phyloP scores from a whole-genome alignment of 2,113 vertebrate species.

The Antennarius striatus region DNA sequence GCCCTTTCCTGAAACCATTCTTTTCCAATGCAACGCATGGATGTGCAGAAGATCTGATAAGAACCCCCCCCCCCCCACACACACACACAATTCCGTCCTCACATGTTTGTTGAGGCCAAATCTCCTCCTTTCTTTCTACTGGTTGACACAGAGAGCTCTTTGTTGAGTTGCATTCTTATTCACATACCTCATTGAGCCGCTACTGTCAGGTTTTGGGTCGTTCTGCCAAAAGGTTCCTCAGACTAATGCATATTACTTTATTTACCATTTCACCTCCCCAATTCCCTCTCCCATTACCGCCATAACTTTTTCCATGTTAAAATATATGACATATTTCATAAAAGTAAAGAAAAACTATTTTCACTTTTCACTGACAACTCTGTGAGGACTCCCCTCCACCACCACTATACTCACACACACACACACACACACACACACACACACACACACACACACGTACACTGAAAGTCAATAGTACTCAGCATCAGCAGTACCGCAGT shows the following conservation, averaged over 20 bases:
- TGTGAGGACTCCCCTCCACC: too few species aligned
- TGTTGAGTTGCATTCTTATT: conserved; percentile 43
- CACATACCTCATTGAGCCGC: conserved; percentile 34
- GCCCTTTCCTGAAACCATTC: background rate
- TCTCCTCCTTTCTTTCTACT: conserved; percentile 33
- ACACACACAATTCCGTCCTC: background rate
- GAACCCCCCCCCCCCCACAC: conserved; percentile 2
- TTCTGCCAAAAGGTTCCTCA: background rate
- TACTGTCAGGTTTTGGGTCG: background rate
- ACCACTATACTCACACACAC: too few species aligned
- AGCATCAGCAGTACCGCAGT: background rate
- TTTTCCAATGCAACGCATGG: conserved; percentile 26
- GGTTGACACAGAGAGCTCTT: conserved; percentile 67
- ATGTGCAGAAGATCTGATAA: conserved; percentile 42
- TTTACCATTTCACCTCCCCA: too few species aligned
- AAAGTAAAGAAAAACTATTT: too few species aligned
- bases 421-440: too few species aligned
- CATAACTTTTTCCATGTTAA: too few species aligned
- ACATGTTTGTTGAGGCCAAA: conserved; percentile 21
- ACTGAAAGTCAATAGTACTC: background rate
- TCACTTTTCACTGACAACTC: too few species aligned
- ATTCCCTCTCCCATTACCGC: too few species aligned
- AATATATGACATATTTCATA: too few species aligned
- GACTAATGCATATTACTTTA: conserved; percentile 5
- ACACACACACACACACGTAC: too few species aligned